Conservation (phyloP, 1,140 invertebrate genomes). For the Branchinecta lynchi region DNA sequence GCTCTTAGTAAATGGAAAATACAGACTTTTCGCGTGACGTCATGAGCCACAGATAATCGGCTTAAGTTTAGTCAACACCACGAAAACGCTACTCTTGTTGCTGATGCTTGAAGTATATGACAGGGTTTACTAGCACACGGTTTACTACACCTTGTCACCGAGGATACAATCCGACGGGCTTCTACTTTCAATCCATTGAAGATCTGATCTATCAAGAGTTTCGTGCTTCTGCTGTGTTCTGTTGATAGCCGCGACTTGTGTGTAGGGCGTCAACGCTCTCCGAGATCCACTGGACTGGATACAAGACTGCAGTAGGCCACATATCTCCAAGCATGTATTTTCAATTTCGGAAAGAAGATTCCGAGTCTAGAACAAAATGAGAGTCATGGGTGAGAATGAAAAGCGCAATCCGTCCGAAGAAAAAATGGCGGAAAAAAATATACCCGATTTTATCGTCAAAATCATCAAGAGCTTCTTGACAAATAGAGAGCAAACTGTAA, state of each 20-base stretch:
- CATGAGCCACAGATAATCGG: too few species aligned
- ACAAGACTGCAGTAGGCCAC: conserved; percentile 65
- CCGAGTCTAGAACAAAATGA: conserved; percentile 37
- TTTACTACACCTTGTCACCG: conserved; percentile 33
- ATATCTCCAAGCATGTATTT: conserved; percentile 61
- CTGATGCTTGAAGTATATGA: too few species aligned
- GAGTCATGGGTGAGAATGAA: not conserved
- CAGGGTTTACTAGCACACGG: too few species aligned
- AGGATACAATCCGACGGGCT: conserved; percentile 30
- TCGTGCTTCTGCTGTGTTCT: conserved; percentile 39
- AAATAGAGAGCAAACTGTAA: too few species aligned
- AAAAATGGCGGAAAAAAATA: too few species aligned
- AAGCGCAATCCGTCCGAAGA: too few species aligned
- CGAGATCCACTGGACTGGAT: conserved; percentile 60
- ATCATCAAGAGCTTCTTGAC: too few species aligned
- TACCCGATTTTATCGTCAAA: too few species aligned
- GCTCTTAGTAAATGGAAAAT: too few species aligned
- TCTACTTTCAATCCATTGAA: conserved; percentile 28
- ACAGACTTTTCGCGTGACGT: too few species aligned
- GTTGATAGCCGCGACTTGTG: conserved; percentile 72
- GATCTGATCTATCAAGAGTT: conserved; percentile 25
- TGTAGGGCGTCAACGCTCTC: conserved; percentile 64
- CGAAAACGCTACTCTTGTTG: too few species aligned
- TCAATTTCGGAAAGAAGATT: conserved; percentile 55
- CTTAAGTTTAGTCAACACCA: too few species aligned